Percentiles rank a stretch among this genome's conserved stretches.
These are phyloP conservation scores for Lepidurus apus DNA, from an alignment of 1,140 invertebrate species.

Conservation along the genomic window DNA sequence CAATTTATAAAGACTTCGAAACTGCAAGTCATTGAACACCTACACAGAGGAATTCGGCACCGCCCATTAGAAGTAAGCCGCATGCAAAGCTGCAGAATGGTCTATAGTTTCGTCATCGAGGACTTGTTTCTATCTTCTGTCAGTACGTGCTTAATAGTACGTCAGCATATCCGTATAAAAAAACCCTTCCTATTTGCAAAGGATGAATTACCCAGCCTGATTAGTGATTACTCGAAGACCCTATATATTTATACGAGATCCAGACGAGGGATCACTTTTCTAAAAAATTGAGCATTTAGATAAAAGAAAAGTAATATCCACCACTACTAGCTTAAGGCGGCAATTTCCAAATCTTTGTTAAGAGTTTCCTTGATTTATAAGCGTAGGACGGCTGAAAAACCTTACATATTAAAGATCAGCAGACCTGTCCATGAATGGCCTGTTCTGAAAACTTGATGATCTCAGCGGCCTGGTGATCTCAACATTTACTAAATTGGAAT, in stretches of 20 bases:
- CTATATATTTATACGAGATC: too few relatives aligned
- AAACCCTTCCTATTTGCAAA: too few relatives aligned
- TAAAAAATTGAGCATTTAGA: background rate
- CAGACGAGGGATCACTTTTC: too few relatives aligned
- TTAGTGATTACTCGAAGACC: too few relatives aligned
- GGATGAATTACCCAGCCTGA: too few relatives aligned
- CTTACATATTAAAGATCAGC: background rate
- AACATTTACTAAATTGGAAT: constrained; percentile 15
- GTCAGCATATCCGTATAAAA: too few relatives aligned
- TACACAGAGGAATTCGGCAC: background rate
- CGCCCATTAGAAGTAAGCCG: background rate
- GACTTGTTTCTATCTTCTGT: background rate
- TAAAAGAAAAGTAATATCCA: background rate
- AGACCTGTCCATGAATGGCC: constrained; percentile 18
- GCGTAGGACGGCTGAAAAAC: constrained; percentile 4
- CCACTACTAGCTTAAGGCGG: background rate
- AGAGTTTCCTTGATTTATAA: background rate
- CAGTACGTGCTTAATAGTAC: background rate
- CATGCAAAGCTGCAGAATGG: background rate
- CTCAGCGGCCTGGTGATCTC: constrained; percentile 17
- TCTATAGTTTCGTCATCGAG: background rate
- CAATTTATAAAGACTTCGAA: background rate
- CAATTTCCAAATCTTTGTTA: background rate
- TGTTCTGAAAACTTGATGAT: constrained; percentile 12
- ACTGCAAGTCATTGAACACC: background rate